Evolutionary conservation across 2,888 invertebrate genomes (phyloP), one percentile per base, ranked within the genome.

Genomic region (Tachina lurida): DNA sequence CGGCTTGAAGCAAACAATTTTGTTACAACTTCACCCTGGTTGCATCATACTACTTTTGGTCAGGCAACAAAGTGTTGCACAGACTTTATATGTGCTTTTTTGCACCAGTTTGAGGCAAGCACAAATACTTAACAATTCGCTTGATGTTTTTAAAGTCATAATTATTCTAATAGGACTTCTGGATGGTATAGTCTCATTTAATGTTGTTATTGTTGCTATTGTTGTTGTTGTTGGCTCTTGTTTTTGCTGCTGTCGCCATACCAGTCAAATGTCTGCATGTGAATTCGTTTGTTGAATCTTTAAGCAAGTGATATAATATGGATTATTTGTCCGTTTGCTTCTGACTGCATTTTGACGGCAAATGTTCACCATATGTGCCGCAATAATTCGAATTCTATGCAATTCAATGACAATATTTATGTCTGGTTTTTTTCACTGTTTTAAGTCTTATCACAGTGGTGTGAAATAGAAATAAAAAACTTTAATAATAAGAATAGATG

Each of bases 101-200:
- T 12, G 43, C 13, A 19, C 2, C 2, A 12, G 12, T 43, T 63
- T 45, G 39, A 60, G 8, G 39, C 31, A 39, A 63, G 12, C 47
- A 31, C 31, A 52, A 75, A 70, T 52, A 63, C 70, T 75, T 79
- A 63, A 75, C 65, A 70, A 84, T 84, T 75, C 84, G 13, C 58
- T 31, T 71, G 56, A 56, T 79, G 74, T 84, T 79, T 56, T 56
- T 13, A 74, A 68, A 79, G 68, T 56, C 84, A 84, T 84, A 79
- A 84, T 74, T 84, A 74, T 84, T 79, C 75, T 58, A 71, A 75
- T 79, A 79, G 41, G 79, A 80, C 63, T 76, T 84, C 63, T 58
- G 58, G 52, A 49, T 84, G 49, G 70, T 31, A n/a, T n/a, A 67
- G 43, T 54, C 13, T 54, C 10, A 62, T 52, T 68, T 12, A 39